Conservation (phyloP, 2,888 invertebrate species). For the Limnephilus rhombicus region DNA sequence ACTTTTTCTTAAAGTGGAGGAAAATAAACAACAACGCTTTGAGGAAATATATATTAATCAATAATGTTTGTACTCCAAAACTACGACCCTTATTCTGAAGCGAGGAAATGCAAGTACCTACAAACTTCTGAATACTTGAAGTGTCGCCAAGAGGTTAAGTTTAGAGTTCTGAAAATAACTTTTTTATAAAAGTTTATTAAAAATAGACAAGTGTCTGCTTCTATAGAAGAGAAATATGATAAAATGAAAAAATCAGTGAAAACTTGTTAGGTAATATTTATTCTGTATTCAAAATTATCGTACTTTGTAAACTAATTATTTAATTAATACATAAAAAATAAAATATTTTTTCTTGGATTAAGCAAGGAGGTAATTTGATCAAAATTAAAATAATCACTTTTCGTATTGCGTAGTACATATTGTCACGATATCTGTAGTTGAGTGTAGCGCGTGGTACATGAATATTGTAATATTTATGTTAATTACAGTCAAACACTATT, state of each 20-base stretch:
- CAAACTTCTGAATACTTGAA: neutral
- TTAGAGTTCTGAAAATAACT: neutral
- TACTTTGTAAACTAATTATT: no score
- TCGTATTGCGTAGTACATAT: neutral
- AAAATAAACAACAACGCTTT: neutral
- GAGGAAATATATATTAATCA: neutral
- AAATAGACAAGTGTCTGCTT: no score
- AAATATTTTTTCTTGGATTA: neutral
- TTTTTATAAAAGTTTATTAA: neutral
- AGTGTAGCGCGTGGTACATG: no score
- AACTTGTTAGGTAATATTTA: no score
- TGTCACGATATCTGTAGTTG: no score
- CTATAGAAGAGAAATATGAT: no score
- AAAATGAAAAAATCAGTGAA: no score
- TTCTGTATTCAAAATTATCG: no score
- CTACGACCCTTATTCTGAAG: neutral
- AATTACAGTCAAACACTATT: no score
- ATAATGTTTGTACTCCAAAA: neutral
- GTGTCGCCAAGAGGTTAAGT: neutral
- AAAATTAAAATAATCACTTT: neutral
- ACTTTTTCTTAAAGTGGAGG: neutral
- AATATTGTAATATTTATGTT: no score
- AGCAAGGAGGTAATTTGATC: neutral
- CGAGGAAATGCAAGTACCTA: neutral
- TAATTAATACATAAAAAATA: no score